These are phyloP conservation scores for Gambelia wislizenii DNA, from an alignment of 2,797 vertebrate genomes.

Conservation along the genomic window DNA sequence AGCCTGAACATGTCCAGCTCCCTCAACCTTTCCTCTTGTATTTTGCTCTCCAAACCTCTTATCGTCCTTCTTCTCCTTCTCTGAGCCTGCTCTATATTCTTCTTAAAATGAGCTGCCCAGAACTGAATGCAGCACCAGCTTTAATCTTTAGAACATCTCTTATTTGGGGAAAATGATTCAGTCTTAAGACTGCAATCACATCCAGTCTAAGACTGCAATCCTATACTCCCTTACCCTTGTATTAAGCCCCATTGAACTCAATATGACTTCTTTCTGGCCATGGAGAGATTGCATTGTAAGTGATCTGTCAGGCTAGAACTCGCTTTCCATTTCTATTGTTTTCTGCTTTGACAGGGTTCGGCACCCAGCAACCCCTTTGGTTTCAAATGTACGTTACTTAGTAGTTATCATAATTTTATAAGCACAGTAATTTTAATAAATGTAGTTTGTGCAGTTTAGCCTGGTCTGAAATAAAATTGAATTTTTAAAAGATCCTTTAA, in stretches of 20 bases:
- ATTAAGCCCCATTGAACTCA: background rate
- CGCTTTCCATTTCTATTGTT: background rate
- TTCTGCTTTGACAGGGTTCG: background rate
- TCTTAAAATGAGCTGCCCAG: too few relatives aligned
- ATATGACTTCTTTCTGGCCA: background rate
- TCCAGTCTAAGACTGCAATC: background rate
- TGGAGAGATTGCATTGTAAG: background rate
- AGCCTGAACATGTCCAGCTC: too few relatives aligned
- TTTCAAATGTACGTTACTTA: background rate
- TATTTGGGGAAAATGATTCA: background rate
- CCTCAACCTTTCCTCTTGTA: too few relatives aligned
- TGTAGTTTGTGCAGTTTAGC: conserved; percentile 21
- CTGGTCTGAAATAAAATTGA: conserved; percentile 15
- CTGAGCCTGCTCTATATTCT: too few relatives aligned
- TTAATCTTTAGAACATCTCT: background rate
- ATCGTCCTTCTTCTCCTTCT: too few relatives aligned
- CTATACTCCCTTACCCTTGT: background rate
- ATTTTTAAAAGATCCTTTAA: background rate
- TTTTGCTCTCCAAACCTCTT: too few relatives aligned
- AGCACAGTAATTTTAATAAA: conserved; percentile 13
- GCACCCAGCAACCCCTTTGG: background rate
- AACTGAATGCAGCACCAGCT: background rate
- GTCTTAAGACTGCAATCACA: too few relatives aligned
- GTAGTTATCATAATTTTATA: background rate
- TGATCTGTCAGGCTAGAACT: background rate